Conservation (phyloP, 2,888 invertebrate species). For the Acanthococcus lagerstroemiae region DNA sequence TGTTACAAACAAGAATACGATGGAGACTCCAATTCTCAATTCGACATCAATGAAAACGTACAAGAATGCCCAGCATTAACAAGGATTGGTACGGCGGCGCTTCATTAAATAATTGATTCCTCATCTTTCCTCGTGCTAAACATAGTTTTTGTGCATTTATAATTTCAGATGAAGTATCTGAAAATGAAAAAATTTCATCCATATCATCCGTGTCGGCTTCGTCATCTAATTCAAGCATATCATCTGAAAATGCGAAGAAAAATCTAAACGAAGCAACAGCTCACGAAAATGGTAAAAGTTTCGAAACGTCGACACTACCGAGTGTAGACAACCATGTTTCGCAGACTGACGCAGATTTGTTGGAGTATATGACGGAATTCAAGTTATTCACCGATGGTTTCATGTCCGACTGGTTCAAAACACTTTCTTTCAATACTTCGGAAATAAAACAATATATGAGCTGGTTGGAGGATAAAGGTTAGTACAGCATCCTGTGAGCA, state of each 20-base stretch:
- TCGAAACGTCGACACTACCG: background rate
- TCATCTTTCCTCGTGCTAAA: too few species aligned
- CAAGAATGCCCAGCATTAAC: slow-evolving; percentile 10
- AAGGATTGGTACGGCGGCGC: slow-evolving; percentile 10
- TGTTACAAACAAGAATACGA: slow-evolving; percentile 24
- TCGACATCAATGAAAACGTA: slow-evolving; percentile 19
- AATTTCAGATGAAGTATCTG: slow-evolving; percentile 27
- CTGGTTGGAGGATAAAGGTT: slow-evolving; percentile 22
- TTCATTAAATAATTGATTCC: too few species aligned
- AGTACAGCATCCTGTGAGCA: too few species aligned
- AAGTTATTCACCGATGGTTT: slow-evolving; percentile 20
- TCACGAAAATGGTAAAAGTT: background rate
- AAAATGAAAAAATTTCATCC: slow-evolving; percentile 22
- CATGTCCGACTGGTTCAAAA: slow-evolving; percentile 21
- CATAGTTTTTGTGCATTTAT: too few species aligned
- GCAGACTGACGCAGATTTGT: slow-evolving; percentile 11
- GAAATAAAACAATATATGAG: slow-evolving; percentile 13
- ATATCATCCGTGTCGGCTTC: background rate
- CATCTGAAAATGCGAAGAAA: background rate
- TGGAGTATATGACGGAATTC: slow-evolving; percentile 22
- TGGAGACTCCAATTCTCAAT: background rate
- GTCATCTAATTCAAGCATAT: background rate
- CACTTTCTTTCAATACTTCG: slow-evolving; percentile 4
- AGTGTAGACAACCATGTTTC: slow-evolving; percentile 3
- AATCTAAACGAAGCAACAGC: background rate